These are phyloP conservation scores for Caenorhabditis sulstoni DNA, from an alignment of 2,888 invertebrate species.

Conservation along the genomic window DNA sequence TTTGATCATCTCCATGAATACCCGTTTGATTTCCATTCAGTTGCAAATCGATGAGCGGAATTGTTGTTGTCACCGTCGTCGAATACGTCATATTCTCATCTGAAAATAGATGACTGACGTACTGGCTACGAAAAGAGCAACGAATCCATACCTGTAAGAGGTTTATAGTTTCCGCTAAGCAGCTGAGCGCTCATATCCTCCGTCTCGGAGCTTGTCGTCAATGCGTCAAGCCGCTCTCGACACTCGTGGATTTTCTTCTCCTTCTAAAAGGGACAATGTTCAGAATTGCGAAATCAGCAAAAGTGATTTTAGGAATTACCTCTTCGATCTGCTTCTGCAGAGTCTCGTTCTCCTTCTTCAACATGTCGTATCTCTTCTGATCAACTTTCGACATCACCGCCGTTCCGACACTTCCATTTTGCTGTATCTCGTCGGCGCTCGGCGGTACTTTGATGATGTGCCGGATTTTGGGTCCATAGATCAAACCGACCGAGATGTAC, in stretches of 20 bases:
- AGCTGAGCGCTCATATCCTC: conserved; percentile 51
- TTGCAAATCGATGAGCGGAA: conserved; percentile 72
- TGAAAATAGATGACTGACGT: conserved; percentile 6
- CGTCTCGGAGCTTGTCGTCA: conserved; percentile 26
- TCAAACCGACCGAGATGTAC: conserved; percentile 97
- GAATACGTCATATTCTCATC: conserved; percentile 67
- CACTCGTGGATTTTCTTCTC: conserved; percentile 70
- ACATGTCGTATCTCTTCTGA: conserved; percentile 93
- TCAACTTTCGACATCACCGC: conserved; percentile 70
- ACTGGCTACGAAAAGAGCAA: neutral
- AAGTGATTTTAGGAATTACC: conserved; percentile 60
- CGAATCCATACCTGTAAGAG: conserved; percentile 18
- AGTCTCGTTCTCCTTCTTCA: conserved; percentile 95
- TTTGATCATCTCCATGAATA: conserved; percentile 14
- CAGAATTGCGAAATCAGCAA: too few species aligned
- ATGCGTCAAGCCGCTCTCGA: conserved; percentile 59
- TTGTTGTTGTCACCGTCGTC: conserved; percentile 70
- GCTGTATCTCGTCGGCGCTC: conserved; percentile 64
- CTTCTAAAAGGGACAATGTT: too few species aligned
- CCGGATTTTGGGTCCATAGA: conserved; percentile 97
- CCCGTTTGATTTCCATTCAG: conserved; percentile 63
- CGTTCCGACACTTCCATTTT: conserved; percentile 58
- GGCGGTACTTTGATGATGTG: conserved; percentile 83
- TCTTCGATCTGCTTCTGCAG: conserved; percentile 90
- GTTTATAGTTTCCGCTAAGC: conserved; percentile 29